A percentile compares a stretch with the other conserved stretches of the same genome.
Conservation (phyloP, 2,888 invertebrate species). For the Chorisops tibialis region DNA sequence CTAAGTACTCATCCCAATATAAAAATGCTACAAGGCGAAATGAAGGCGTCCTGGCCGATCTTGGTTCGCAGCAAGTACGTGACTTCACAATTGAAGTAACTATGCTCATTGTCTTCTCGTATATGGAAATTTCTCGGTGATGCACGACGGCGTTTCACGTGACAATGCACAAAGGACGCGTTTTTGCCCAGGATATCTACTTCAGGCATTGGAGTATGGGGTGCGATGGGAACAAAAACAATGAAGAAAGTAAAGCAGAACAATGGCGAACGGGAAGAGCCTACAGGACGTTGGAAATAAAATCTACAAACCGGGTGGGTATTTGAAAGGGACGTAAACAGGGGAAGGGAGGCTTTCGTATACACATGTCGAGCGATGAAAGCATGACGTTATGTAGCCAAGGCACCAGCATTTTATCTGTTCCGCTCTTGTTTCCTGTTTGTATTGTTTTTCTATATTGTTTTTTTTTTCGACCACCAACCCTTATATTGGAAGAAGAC, state of each 20-base stretch:
- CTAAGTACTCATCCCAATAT: too few relatives aligned
- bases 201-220: not conserved
- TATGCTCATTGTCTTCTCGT: constrained; percentile 28
- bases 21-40: not conserved
- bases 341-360: not conserved
- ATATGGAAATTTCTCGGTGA: constrained; percentile 27
- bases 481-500: too few relatives aligned
- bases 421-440: constrained; percentile 7
- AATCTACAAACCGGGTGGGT: constrained; percentile 13
- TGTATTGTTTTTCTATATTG: too few relatives aligned
- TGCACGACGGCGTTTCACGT: constrained; percentile 24
- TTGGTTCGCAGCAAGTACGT: constrained; percentile 27
- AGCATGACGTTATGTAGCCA: not conserved
- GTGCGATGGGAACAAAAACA: not conserved
- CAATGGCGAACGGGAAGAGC: constrained; percentile 28
- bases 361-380: not conserved
- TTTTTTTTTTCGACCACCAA: too few relatives aligned
- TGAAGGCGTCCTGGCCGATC: constrained; percentile 9
- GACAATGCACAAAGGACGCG: constrained; percentile 25
- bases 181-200: constrained; percentile 4
- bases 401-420: not conserved
- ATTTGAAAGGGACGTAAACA: not conserved
- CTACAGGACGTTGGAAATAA: constrained; percentile 31
- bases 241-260: constrained; percentile 26
- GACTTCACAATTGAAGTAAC: constrained; percentile 33